These are phyloP conservation scores for Vesta saturnalis DNA, from an alignment of 2,888 invertebrate genomes.

Conservation along the genomic window DNA sequence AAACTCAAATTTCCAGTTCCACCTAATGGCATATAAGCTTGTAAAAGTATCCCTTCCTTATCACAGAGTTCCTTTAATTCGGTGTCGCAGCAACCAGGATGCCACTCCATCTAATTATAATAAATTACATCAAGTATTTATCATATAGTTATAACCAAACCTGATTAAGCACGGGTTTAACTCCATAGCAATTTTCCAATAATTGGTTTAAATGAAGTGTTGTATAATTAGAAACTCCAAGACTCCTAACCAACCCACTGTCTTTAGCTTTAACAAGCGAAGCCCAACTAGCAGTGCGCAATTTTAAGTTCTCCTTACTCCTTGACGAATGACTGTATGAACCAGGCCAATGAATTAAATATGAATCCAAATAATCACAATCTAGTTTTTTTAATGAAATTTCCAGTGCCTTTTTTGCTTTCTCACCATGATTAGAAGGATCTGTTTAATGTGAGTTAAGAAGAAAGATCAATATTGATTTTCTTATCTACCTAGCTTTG, in stretches of 20 bases:
- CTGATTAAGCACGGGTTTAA: conserved; percentile 80
- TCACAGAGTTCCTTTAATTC: conserved; percentile 72
- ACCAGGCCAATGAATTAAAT: conserved; percentile 86
- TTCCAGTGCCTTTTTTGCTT: conserved; percentile 64
- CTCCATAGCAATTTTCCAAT: conserved; percentile 63
- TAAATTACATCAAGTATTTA: neutral
- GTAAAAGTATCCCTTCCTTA: conserved; percentile 73
- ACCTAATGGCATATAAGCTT: conserved; percentile 84
- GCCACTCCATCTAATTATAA: conserved; percentile 75
- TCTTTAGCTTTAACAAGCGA: conserved; percentile 72
- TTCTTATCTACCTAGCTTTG: conserved; percentile 67
- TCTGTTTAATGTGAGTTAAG: conserved; percentile 40
- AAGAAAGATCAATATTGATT: neutral
- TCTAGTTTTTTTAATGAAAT: conserved; percentile 71
- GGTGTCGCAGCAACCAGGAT: conserved; percentile 76
- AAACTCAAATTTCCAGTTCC: conserved; percentile 66
- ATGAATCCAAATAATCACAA: conserved; percentile 78
- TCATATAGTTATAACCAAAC: too few relatives aligned
- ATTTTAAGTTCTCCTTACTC: conserved; percentile 66
- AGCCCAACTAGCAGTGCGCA: conserved; percentile 74
- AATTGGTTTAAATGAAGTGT: conserved; percentile 74
- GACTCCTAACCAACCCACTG: conserved; percentile 69
- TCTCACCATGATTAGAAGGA: conserved; percentile 68
- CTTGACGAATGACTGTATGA: conserved; percentile 65
- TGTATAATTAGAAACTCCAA: conserved; percentile 87